Conservation (phyloP, 2,113 vertebrate genomes). For the Takifugu bimaculatus region DNA sequence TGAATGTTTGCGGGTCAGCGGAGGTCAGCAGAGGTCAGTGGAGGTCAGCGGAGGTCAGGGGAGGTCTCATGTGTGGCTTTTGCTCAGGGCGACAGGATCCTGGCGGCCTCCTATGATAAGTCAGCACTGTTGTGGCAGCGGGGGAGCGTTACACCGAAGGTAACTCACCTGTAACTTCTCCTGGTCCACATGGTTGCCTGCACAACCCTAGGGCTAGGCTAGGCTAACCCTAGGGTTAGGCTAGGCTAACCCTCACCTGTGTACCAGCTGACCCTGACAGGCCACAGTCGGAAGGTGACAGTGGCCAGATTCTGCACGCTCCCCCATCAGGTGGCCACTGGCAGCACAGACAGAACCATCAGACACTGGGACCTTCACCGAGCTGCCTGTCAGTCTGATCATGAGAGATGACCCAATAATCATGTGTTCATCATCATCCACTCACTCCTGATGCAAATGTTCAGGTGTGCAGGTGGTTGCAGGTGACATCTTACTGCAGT, state of each 20-base stretch:
- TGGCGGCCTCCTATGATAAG: conserved; percentile 82
- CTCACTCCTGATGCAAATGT: not conserved
- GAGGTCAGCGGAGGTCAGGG: too few species aligned
- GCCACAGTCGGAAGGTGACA: conserved; percentile 86
- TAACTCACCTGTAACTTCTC: conserved; percentile 12
- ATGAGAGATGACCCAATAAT: too few species aligned
- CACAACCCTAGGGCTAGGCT: too few species aligned
- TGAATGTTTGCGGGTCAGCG: not conserved
- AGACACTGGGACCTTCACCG: conserved; percentile 84
- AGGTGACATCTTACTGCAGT: conserved; percentile 77
- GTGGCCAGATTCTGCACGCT: conserved; percentile 79
- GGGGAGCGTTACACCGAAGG: conserved; percentile 76
- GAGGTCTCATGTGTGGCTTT: not conserved
- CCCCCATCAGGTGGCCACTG: conserved; percentile 79
- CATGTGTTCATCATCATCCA: not conserved
- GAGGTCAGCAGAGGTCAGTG: too few species aligned
- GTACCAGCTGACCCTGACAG: conserved; percentile 82
- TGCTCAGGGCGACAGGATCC: conserved; percentile 74
- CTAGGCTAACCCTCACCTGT: too few species aligned
- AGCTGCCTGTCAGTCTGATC: conserved; percentile 76
- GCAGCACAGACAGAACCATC: conserved; percentile 82
- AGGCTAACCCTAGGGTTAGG: not conserved
- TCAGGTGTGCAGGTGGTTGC: conserved; percentile 77
- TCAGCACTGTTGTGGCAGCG: conserved; percentile 84
- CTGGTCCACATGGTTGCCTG: too few species aligned